Evolutionary conservation across 2,888 invertebrate species (phyloP).

Genomic region (Megalurothrips usitatus): DNA sequence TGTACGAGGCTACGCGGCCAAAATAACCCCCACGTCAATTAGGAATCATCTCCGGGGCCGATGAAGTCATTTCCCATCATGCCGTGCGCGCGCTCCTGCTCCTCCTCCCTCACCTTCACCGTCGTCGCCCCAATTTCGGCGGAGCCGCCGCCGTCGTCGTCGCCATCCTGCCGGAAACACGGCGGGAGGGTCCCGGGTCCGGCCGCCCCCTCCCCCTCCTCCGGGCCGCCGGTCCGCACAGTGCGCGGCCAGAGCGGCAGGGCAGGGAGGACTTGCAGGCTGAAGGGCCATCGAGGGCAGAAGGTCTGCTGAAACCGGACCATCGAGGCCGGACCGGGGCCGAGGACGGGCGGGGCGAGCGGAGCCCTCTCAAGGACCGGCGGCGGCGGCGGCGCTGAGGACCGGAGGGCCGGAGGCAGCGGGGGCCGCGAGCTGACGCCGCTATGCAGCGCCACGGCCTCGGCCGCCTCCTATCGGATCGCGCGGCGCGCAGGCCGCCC

Average conservation of each 20-base stretch:
- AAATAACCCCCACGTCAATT: conserved; percentile 22
- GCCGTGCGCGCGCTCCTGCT: background rate
- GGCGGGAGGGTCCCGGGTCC: background rate
- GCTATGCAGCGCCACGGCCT: background rate
- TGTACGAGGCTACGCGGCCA: background rate
- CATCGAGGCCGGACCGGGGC: background rate
- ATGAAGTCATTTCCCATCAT: conserved; percentile 22
- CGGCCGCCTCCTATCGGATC: background rate
- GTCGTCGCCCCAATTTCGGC: background rate
- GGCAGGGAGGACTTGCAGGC: background rate
- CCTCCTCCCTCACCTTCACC: background rate
- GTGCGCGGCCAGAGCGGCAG: too few species aligned
- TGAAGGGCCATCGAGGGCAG: too few species aligned
- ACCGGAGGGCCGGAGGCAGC: background rate
- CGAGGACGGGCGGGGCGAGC: background rate
- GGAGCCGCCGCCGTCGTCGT: too few species aligned
- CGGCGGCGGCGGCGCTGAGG: background rate
- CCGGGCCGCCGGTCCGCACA: too few species aligned
- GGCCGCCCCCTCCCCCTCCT: background rate
- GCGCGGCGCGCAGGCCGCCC: background rate
- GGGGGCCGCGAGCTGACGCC: background rate
- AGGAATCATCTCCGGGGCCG: conserved; percentile 2
- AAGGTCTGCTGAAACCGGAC: too few species aligned
- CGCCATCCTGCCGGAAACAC: background rate
- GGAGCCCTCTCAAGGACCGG: background rate